Conservation (phyloP, 2,113 vertebrate genomes). For the Chaetura pelagica region DNA sequence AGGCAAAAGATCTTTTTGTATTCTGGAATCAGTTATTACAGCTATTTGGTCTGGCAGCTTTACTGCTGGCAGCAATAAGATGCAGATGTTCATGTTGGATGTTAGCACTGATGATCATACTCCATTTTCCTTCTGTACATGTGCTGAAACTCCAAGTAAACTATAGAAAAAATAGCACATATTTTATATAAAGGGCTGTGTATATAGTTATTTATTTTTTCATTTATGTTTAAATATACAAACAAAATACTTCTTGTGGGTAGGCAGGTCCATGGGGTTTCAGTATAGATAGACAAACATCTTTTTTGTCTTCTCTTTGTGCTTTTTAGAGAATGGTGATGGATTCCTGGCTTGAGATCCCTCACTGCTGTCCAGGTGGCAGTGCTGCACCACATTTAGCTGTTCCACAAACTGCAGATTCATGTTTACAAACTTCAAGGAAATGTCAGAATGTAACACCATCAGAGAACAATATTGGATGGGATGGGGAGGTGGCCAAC, state of each 20-base stretch:
- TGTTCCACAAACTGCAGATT: not conserved
- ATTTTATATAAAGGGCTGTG: not conserved
- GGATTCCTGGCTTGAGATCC: not conserved
- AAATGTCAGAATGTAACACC: not conserved
- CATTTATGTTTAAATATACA: not conserved
- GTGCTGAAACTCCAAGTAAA: not conserved
- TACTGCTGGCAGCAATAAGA: not conserved
- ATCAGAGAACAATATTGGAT: not conserved
- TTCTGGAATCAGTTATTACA: not conserved
- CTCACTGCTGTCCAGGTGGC: not conserved
- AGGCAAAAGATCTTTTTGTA: not conserved
- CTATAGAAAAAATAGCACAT: not conserved
- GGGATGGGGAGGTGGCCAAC: not conserved
- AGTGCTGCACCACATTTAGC: not conserved
- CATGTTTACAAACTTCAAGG: not conserved
- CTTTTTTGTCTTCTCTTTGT: not conserved
- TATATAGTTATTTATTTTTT: not conserved
- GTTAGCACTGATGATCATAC: not conserved
- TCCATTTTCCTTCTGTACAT: not conserved
- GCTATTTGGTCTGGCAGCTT: not conserved
- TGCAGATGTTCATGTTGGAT: conserved; percentile 1
- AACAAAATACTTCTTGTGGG: not conserved
- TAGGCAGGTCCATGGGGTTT: not conserved
- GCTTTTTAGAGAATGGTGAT: rapidly evolving
- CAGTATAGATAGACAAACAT: not conserved